These are phyloP conservation scores for Rhegmatorhina hoffmannsi DNA, from an alignment of 2,113 vertebrate genomes.

Conservation along the genomic window DNA sequence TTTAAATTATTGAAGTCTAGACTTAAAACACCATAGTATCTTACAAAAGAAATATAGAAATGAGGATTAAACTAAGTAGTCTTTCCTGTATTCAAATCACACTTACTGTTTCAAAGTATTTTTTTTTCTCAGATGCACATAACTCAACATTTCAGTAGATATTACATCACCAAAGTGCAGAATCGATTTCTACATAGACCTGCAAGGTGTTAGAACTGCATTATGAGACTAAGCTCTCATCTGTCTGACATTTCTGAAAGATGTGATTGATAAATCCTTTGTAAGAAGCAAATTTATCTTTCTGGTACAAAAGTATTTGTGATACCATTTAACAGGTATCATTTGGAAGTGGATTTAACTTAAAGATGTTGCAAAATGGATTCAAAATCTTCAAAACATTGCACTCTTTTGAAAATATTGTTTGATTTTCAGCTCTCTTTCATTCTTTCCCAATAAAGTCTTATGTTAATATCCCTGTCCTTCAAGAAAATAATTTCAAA, in stretches of 20 bases:
- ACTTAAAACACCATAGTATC: background rate
- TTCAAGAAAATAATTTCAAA: slow-evolving; percentile 3
- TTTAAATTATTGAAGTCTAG: slow-evolving; percentile 13
- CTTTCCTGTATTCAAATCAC: background rate
- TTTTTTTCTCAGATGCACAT: background rate
- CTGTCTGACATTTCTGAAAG: slow-evolving; percentile 20
- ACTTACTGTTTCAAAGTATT: background rate
- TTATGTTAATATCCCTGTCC: slow-evolving; percentile 15
- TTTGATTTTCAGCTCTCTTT: slow-evolving; percentile 43
- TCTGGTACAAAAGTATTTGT: background rate
- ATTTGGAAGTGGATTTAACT: slow-evolving; percentile 18
- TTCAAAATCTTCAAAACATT: slow-evolving; percentile 28
- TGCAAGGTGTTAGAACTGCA: background rate
- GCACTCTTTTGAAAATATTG: background rate
- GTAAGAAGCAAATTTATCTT: slow-evolving; percentile 9
- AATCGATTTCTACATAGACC: background rate
- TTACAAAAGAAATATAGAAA: background rate
- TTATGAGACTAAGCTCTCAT: background rate
- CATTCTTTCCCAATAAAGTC: background rate
- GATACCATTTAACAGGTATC: background rate
- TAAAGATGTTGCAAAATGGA: slow-evolving; percentile 31
- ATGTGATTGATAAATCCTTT: slow-evolving; percentile 25
- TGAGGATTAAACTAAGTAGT: background rate
- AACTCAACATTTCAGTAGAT: background rate
- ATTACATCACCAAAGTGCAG: background rate